Conservation (phyloP, 2,113 vertebrate genomes). For the Phalacrocorax aristotelis region DNA sequence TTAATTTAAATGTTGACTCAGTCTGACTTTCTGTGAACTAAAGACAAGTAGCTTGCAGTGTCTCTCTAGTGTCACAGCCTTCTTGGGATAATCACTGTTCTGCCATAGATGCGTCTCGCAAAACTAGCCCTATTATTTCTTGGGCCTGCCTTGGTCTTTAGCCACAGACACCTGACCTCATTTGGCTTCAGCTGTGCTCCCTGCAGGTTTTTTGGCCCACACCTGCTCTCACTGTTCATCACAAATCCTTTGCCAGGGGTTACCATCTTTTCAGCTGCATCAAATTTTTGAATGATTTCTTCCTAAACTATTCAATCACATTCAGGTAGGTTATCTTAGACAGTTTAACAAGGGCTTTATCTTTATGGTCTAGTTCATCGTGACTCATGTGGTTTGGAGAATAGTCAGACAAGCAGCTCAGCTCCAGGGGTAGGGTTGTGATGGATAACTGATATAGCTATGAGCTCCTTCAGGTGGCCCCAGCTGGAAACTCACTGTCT, state of each 20-base stretch:
- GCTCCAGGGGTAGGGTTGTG: background rate
- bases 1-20: conserved; percentile 36
- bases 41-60: background rate
- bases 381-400: background rate
- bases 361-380: background rate
- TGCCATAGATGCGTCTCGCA: accelerated
- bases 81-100: background rate
- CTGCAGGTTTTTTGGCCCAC: background rate
- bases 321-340: background rate
- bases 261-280: background rate
- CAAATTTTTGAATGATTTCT: background rate
- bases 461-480: background rate
- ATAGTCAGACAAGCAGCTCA: background rate
- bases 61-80: background rate
- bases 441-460: background rate
- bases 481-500: background rate
- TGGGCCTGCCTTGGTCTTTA: background rate
- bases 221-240: background rate
- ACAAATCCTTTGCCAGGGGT: background rate
- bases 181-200: background rate
- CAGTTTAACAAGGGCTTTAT: background rate
- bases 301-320: background rate
- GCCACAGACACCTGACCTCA: background rate
- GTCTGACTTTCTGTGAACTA: background rate
- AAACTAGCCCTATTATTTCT: background rate